phyloP scores from a whole-genome alignment of 2,888 invertebrate species.

The Rhagonycha lutea region DNA sequence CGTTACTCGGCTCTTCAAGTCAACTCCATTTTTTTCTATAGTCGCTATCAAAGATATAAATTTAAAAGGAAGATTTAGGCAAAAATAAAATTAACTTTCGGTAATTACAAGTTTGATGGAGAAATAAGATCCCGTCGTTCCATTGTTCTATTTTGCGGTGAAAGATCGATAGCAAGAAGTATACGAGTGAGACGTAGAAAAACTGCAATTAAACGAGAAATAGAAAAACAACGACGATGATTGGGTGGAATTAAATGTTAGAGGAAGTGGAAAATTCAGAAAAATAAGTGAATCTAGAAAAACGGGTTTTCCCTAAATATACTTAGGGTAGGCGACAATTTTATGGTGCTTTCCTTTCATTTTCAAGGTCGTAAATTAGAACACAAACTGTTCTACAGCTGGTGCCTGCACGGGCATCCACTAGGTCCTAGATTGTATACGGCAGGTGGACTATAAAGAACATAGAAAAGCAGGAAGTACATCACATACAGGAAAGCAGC shows the following conservation, averaged over 20 bases:
- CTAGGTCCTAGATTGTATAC: slow-evolving; percentile 23
- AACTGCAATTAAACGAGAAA: background rate
- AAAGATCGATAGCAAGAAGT: background rate
- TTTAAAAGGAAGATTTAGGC: background rate
- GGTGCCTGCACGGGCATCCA: slow-evolving; percentile 26
- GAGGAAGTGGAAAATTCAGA: background rate
- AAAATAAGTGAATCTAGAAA: background rate
- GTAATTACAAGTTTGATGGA: background rate
- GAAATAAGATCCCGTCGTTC: background rate
- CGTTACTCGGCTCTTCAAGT: background rate
- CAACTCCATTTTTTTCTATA: background rate
- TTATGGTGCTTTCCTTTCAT: slow-evolving; percentile 30
- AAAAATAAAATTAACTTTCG: background rate
- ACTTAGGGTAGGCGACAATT: slow-evolving; percentile 30
- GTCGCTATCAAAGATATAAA: background rate
- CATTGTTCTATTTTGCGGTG: slow-evolving; percentile 1
- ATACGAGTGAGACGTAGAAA: background rate
- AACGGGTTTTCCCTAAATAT: slow-evolving; percentile 20
- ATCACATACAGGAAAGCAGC: slow-evolving; percentile 15
- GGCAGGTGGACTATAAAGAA: slow-evolving; percentile 31
- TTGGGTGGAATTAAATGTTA: background rate
- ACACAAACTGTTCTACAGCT: slow-evolving; percentile 28
- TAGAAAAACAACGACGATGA: background rate
- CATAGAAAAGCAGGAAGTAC: slow-evolving; percentile 25
- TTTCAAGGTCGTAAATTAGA: slow-evolving; percentile 29